Percentiles rank a stretch among this genome's conserved stretches.
Conservation (phyloP, 2,797 vertebrate species). For the Esox lucius region DNA sequence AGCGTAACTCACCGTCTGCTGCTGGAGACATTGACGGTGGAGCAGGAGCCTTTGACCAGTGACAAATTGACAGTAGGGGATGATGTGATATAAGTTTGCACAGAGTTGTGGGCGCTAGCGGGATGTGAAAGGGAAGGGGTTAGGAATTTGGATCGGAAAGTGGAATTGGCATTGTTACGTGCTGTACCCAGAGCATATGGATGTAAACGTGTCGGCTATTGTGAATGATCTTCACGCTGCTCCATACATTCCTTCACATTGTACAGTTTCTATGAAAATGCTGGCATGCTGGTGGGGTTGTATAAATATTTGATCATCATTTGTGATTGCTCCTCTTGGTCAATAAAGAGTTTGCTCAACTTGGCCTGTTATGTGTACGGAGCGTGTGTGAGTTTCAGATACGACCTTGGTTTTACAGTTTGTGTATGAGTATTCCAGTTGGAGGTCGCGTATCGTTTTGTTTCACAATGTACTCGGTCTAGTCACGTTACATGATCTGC, state of each 20-base stretch:
- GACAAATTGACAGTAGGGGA: slow-evolving; percentile 2
- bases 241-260: slow-evolving; percentile 70
- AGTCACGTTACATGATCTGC: no score
- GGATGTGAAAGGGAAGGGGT: slow-evolving; percentile 25
- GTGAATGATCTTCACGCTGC: slow-evolving; percentile 43
- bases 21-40: slow-evolving; percentile 55
- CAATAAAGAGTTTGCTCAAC: slow-evolving; percentile 72
- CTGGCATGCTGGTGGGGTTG: slow-evolving; percentile 74
- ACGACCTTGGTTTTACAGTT: no score
- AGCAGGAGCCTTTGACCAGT: slow-evolving; percentile 5
- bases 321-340: slow-evolving; percentile 69
- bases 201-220: slow-evolving; percentile 50
- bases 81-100: slow-evolving; percentile 24
- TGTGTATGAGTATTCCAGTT: no score
- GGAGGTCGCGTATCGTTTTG: no score
- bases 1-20: slow-evolving; percentile 55
- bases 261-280: slow-evolving; percentile 72
- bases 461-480: no score
- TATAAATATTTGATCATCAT: slow-evolving; percentile 60
- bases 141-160: slow-evolving; percentile 23
- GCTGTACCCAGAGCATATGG: slow-evolving; percentile 57
- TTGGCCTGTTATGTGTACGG: slow-evolving; percentile 25
- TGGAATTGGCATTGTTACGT: slow-evolving; percentile 43
- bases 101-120: slow-evolving; percentile 26
- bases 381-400: neutral